Conservation (phyloP, 1,140 invertebrate species). For the Stegodyphus dumicola region DNA sequence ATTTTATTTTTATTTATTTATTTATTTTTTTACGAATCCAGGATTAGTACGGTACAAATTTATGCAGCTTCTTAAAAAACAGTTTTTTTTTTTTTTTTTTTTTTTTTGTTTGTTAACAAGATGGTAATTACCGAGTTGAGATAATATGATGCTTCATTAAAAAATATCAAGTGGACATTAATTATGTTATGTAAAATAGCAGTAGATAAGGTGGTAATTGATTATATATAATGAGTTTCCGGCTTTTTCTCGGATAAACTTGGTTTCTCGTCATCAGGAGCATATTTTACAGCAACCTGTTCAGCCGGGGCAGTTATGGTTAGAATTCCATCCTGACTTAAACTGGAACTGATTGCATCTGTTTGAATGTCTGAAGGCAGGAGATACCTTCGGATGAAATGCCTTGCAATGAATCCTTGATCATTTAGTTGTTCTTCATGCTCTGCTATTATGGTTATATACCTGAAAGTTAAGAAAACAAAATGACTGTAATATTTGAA, state of each 20-base stretch:
- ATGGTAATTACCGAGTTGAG: too few species aligned
- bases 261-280: neutral
- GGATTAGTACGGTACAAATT: too few species aligned
- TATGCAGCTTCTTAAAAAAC: too few species aligned
- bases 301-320: slow-evolving; percentile 18
- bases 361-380: slow-evolving; percentile 74
- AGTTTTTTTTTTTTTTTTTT: too few species aligned
- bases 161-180: neutral
- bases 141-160: neutral
- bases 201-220: neutral
- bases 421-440: slow-evolving; percentile 65
- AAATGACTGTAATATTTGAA: too few species aligned
- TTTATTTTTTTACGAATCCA: too few species aligned
- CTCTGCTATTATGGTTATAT: slow-evolving; percentile 64
- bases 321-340: slow-evolving; percentile 77
- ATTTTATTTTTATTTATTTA: too few species aligned
- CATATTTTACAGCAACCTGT: neutral
- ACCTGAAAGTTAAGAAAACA: slow-evolving; percentile 60
- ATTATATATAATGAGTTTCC: neutral
- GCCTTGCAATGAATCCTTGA: slow-evolving; percentile 79
- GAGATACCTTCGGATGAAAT: slow-evolving; percentile 80
- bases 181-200: neutral
- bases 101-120: too few species aligned
- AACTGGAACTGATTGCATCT: slow-evolving; percentile 75
- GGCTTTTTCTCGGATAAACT: neutral